Percentiles rank a stretch among this genome's conserved stretches.
phyloP scores from a whole-genome alignment of 2,888 invertebrate genomes.

The Eupithecia insigniata region DNA sequence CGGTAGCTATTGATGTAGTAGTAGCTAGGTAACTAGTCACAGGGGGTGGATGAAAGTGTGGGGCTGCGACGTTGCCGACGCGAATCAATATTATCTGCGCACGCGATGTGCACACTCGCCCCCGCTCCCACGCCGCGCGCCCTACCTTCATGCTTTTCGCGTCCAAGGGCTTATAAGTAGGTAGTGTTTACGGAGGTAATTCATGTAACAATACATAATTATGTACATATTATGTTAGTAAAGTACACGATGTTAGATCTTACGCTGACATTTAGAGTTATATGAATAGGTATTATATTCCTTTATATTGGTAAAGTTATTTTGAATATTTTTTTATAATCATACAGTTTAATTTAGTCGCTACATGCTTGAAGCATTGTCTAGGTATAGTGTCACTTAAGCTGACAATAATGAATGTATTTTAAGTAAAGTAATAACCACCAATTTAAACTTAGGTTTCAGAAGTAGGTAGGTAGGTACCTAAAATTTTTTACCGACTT shows the following conservation, averaged over 20 bases:
- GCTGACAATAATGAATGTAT: too few relatives aligned
- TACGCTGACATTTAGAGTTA: too few relatives aligned
- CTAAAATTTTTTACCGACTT: background rate
- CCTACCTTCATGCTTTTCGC: conserved; percentile 7
- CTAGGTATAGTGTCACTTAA: too few relatives aligned
- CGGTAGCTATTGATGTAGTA: conserved; percentile 5
- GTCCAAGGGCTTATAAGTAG: conserved; percentile 8
- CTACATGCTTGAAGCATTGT: too few relatives aligned
- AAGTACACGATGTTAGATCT: background rate
- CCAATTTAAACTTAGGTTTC: too few relatives aligned
- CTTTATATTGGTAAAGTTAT: too few relatives aligned
- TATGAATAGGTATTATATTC: too few relatives aligned
- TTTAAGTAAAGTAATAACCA: too few relatives aligned
- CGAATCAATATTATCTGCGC: conserved; percentile 75
- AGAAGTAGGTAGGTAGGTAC: too few relatives aligned
- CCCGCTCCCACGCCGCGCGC: conserved; percentile 47
- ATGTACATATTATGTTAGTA: too few relatives aligned
- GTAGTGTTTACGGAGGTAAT: background rate
- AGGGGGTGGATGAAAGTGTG: conserved; percentile 28
- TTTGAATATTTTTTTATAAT: too few relatives aligned
- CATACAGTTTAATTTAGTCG: too few relatives aligned
- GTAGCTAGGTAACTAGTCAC: conserved; percentile 17
- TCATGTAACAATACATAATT: background rate
- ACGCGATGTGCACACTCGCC: conserved; percentile 69
- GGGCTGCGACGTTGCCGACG: conserved; percentile 26